Evolutionary conservation across 2,888 invertebrate genomes (phyloP).

Genomic region (Pristionchus entomophagus): DNA sequence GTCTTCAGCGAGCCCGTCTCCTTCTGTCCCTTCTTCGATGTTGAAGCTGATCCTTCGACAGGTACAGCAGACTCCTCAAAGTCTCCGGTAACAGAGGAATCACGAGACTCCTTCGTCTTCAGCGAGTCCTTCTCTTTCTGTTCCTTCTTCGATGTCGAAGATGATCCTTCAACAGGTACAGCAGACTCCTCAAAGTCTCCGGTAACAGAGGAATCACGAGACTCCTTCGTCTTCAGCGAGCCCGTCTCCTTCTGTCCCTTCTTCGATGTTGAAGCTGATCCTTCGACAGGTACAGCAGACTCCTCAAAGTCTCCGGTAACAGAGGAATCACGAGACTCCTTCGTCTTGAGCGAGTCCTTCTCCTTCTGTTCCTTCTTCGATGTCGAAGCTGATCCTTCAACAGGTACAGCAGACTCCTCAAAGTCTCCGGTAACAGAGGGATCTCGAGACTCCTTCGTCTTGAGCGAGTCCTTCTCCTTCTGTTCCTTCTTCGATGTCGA

Average conservation of each 20-base stretch:
- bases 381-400: neutral
- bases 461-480: neutral
- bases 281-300: neutral
- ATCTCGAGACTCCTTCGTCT: neutral
- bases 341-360: neutral
- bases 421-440: neutral
- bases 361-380: neutral
- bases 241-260: neutral
- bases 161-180: neutral
- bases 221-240: slow-evolving; percentile 4
- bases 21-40: neutral
- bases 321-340: neutral
- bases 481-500: neutral
- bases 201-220: neutral
- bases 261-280: neutral
- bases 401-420: neutral
- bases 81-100: neutral
- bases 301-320: neutral
- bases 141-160: no score
- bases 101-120: neutral
- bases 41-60: neutral
- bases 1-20: neutral
- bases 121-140: neutral
- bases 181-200: slow-evolving; percentile 9
- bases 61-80: neutral